Conservation (phyloP, 1,140 invertebrate species). For the Brachionus rotundiformis region DNA sequence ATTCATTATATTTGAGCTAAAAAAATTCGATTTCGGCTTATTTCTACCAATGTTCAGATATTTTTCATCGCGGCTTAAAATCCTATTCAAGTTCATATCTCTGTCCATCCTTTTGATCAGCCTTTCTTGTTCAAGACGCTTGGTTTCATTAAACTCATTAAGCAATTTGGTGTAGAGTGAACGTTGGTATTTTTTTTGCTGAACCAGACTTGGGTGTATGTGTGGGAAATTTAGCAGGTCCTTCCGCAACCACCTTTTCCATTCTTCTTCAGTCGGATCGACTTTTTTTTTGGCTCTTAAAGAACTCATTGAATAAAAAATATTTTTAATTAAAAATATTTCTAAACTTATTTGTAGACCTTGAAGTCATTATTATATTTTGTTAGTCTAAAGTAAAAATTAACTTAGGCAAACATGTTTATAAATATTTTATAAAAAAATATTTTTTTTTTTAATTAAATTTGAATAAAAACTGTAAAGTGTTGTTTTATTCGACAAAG, state of each 20-base stretch:
- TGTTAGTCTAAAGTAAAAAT: not conserved
- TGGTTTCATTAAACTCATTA: not conserved
- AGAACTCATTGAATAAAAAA: not conserved
- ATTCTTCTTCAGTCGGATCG: not conserved
- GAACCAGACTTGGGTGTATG: not conserved
- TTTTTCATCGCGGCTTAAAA: not conserved
- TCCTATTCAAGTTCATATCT: slow-evolving; percentile 38
- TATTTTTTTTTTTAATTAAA: not conserved
- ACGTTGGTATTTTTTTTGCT: slow-evolving; percentile 18
- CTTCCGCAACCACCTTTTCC: not conserved
- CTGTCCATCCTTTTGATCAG: not conserved
- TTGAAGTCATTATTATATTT: slow-evolving; percentile 5
- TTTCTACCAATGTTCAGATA: slow-evolving; percentile 27
- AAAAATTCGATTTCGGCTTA: slow-evolving; percentile 36
- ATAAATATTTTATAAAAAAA: not conserved
- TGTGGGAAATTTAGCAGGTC: not conserved
- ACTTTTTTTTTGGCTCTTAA: slow-evolving; percentile 19
- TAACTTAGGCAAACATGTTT: slow-evolving; percentile 9
- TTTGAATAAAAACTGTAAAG: not conserved
- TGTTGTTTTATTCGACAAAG: not conserved
- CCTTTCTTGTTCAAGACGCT: slow-evolving; percentile 4
- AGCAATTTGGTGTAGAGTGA: not conserved
- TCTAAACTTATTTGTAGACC: slow-evolving; percentile 5
- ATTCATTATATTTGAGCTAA: slow-evolving; percentile 14
- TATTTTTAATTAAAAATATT: not conserved